Evolutionary conservation across 1,140 invertebrate species (phyloP), one percentile per base, ranked within the genome.

Genomic region (Wiebesia pumilae): DNA sequence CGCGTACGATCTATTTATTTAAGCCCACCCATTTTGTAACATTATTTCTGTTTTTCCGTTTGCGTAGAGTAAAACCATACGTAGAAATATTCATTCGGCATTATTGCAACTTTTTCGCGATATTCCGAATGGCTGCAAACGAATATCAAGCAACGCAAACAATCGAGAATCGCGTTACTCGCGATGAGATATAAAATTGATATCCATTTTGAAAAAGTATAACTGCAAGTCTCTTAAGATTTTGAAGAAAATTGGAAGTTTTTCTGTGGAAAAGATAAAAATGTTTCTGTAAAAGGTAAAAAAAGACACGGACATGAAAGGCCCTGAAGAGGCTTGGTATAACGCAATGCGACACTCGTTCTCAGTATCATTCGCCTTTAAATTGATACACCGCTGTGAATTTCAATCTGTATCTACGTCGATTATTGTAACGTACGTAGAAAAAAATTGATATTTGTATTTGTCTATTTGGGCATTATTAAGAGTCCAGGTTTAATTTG

Each of bases 271-370:
- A 71, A 75, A 43, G 65, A 21, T 75, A 10, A 75, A 75, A 75
- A 27, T 43, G 27, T 43, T 43, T 43, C 24, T 43, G 35, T 3
- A 4, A 75, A 27, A 75, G 4, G 9, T 0, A 9, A 21, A 43
- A 27, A 10, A 73, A 69, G 71, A 43, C 27, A 43, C 43, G n/a
- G 43, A 75, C 43, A n/a, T 75, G 27, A 75, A 75, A 0, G 71
- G 10, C 10, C 40, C 43, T 4, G 71, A 27, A 33, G 40, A 24
- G 27, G 27, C 24, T 75, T n/a, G 33, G 71, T 4, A 14, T 4
- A 75, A 75, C 40, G 38, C 71, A 75, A 75, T 75, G 40, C 71
- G 71, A 75, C 40, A 75, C 40, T 75, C 27, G 71, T n/a, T 43
- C 38, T 3, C 40, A n/a, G 40, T 43, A 75, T 43, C 43, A 75